These are phyloP conservation scores for Agelastica alni DNA, from an alignment of 2,888 invertebrate genomes.

Conservation along the genomic window DNA sequence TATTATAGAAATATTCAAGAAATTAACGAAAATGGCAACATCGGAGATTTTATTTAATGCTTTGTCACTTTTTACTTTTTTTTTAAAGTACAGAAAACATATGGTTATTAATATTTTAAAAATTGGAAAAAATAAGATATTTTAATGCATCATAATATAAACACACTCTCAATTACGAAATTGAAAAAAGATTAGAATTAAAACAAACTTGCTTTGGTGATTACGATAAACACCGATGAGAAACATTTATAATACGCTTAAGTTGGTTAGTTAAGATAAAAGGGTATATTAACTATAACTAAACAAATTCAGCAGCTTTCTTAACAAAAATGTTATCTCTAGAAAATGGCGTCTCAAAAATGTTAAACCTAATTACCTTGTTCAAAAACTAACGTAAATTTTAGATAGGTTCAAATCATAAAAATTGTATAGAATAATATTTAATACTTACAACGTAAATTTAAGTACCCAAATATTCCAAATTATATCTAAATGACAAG, in stretches of 20 bases:
- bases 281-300: background rate
- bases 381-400: background rate
- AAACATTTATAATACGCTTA: too few relatives aligned
- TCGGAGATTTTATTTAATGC: too few relatives aligned
- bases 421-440: background rate
- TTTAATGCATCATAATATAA: too few relatives aligned
- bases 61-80: too few relatives aligned
- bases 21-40: too few relatives aligned
- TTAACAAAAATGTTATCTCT: background rate
- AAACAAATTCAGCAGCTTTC: background rate
- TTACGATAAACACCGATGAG: too few relatives aligned
- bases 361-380: background rate
- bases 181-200: too few relatives aligned
- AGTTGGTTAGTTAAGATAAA: background rate
- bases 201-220: too few relatives aligned
- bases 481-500: constrained; percentile 11
- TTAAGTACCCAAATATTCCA: background rate
- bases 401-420: background rate
- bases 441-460: constrained; percentile 10
- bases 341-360: constrained; percentile 16
- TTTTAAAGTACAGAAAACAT: background rate
- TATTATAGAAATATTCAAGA: too few relatives aligned
- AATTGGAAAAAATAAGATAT: background rate
- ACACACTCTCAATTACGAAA: too few relatives aligned
- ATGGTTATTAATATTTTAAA: background rate